A percentile compares a stretch with the other conserved stretches of the same genome.
These are phyloP conservation scores for Tapirus terrestris DNA, from an alignment of 2,113 vertebrate species.

Conservation along the genomic window DNA sequence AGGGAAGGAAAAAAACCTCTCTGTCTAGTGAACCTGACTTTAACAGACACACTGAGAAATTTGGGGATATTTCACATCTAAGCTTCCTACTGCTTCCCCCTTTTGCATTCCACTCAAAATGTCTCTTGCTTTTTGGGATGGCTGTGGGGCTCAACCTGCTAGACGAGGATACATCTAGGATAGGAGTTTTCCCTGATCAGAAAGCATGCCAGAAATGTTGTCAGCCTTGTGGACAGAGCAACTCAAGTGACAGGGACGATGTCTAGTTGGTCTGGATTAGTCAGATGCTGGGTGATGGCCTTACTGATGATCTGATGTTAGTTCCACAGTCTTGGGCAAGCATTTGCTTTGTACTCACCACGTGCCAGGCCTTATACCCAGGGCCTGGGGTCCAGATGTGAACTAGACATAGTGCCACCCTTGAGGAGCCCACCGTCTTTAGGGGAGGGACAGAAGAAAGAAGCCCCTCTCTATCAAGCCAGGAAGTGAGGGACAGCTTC, in stretches of 20 bases:
- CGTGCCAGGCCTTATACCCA: neutral
- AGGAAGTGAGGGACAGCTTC: neutral
- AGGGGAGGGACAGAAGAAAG: neutral
- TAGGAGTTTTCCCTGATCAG: conserved; percentile 47
- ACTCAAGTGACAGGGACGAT: neutral
- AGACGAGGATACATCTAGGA: neutral
- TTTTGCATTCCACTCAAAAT: conserved; percentile 56
- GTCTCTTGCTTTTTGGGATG: conserved; percentile 63
- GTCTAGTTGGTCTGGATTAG: neutral
- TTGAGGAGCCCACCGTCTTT: neutral
- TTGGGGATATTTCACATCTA: conserved; percentile 63
- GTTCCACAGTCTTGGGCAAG: neutral
- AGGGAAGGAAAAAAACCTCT: conserved; percentile 22
- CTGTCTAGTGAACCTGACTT: conserved; percentile 65
- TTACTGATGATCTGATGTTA: neutral
- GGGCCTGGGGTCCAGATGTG: neutral
- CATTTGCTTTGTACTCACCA: neutral
- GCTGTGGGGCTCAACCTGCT: conserved; percentile 56
- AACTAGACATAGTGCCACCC: neutral
- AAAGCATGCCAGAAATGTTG: conserved; percentile 32
- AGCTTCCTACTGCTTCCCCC: conserved; percentile 24
- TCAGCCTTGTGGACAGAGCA: neutral
- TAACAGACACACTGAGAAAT: conserved; percentile 63
- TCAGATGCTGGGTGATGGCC: neutral
- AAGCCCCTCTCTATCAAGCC: accelerated